These are phyloP conservation scores for Cheilosia pagana DNA, from an alignment of 2,888 invertebrate genomes.

Conservation along the genomic window DNA sequence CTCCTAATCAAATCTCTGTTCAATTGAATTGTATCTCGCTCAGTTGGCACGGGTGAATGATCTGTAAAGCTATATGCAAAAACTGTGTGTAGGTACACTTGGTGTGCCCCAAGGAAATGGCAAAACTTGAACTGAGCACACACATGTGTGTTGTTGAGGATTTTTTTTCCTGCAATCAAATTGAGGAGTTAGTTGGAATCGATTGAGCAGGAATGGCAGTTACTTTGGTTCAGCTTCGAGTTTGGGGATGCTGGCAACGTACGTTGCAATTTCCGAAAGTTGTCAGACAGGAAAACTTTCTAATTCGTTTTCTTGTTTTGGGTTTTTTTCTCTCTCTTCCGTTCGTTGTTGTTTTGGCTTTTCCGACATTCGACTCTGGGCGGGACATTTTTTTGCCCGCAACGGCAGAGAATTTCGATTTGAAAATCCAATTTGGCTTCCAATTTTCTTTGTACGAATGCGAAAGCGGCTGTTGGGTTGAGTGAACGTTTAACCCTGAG, in stretches of 20 bases:
- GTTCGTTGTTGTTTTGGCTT: slow-evolving; percentile 30
- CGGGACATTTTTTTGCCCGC: slow-evolving; percentile 44
- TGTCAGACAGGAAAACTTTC: slow-evolving; percentile 75
- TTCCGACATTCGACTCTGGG: slow-evolving; percentile 23
- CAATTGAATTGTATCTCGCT: slow-evolving; percentile 55
- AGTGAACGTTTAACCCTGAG: slow-evolving; percentile 4
- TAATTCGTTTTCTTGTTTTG: slow-evolving; percentile 59
- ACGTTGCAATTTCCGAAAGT: slow-evolving; percentile 71
- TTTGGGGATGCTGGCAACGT: slow-evolving; percentile 43
- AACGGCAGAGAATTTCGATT: slow-evolving; percentile 40
- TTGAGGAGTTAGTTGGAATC: slow-evolving; percentile 62
- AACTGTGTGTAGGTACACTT: slow-evolving; percentile 1
- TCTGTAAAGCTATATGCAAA: slow-evolving; percentile 36
- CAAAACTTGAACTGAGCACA: slow-evolving; percentile 47
- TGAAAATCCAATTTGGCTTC: slow-evolving; percentile 64
- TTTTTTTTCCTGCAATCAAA: slow-evolving; percentile 57
- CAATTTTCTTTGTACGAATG: background rate
- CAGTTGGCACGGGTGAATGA: background rate
- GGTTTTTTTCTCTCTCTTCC: slow-evolving; percentile 11
- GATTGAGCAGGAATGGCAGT: slow-evolving; percentile 62
- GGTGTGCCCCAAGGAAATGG: slow-evolving; percentile 29
- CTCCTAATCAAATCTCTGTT: slow-evolving; percentile 70
- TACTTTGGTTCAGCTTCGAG: slow-evolving; percentile 38
- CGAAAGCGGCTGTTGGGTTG: background rate
- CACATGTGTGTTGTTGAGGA: slow-evolving; percentile 27